A percentile compares a stretch with the other conserved stretches of the same genome.
These are phyloP conservation scores for Andrena camellia DNA, from an alignment of 2,888 invertebrate species.

Conservation along the genomic window DNA sequence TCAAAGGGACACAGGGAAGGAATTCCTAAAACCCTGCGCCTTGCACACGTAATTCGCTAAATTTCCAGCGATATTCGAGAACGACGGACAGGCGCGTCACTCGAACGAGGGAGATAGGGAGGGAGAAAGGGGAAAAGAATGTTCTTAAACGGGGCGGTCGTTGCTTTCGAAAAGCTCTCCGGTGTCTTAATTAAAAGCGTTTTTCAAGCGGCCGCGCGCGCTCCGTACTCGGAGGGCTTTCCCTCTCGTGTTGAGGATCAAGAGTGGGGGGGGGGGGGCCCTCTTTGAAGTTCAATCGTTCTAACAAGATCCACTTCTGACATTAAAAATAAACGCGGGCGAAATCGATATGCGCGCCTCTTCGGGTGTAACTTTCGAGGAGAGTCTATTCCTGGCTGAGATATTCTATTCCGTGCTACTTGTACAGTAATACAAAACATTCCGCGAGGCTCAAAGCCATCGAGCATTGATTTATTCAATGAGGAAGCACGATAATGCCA, in stretches of 20 bases:
- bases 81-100: neutral
- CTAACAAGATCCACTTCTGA: conserved; percentile 45
- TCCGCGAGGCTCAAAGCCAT: no score
- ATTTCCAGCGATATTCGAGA: conserved; percentile 5
- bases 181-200: conserved; percentile 49
- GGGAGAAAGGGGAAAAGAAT: neutral
- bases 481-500: neutral
- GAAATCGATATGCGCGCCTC: conserved; percentile 28
- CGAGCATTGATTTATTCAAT: no score
- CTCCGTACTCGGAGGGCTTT: neutral
- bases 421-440: no score
- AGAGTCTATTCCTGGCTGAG: neutral
- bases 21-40: neutral
- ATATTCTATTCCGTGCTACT: conserved; percentile 7
- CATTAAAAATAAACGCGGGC: conserved; percentile 30
- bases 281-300: conserved; percentile 48
- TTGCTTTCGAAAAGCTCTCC: conserved; percentile 10
- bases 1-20: conserved; percentile 8
- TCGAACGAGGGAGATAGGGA: neutral
- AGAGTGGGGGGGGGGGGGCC: no score
- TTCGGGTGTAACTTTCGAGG: neutral
- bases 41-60: conserved; percentile 18
- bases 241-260: conserved; percentile 38
- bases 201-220: conserved; percentile 24
- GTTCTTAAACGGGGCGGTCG: conserved; percentile 22